Conservation (phyloP, 92 coral and sea anemone genomes). For the Pocillopora meandrina region DNA sequence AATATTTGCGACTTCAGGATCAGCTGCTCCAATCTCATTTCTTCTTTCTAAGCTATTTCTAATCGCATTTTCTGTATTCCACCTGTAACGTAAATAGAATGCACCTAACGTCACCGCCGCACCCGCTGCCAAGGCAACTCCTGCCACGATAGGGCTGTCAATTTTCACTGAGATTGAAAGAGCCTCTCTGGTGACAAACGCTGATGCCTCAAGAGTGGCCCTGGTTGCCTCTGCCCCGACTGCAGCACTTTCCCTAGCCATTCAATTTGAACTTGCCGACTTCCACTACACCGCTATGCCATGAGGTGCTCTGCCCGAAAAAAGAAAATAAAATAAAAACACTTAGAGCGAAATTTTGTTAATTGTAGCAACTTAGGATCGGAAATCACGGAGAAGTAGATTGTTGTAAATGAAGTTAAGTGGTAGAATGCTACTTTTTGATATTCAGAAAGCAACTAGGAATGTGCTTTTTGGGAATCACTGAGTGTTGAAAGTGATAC, state of each 20-base stretch:
- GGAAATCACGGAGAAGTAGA: too few relatives aligned
- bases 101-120: slow-evolving; percentile 28
- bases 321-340: too few relatives aligned
- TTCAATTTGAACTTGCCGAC: background rate
- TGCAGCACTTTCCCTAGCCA: slow-evolving; percentile 7
- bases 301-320: too few relatives aligned
- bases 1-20: slow-evolving; percentile 16
- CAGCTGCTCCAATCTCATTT: background rate
- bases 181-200: background rate
- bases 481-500: too few relatives aligned
- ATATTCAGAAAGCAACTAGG: too few relatives aligned
- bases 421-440: too few relatives aligned
- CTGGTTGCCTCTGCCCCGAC: background rate
- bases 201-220: slow-evolving; percentile 19
- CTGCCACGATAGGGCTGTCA: slow-evolving; percentile 24
- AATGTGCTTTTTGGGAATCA: too few relatives aligned
- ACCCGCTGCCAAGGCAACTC: background rate
- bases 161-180: slow-evolving; percentile 13
- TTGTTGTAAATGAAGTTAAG: too few relatives aligned
- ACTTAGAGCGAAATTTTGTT: too few relatives aligned
- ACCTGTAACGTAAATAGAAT: slow-evolving; percentile 15
- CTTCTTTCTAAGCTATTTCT: slow-evolving; percentile 22
- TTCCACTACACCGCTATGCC: too few relatives aligned
- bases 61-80: slow-evolving; percentile 5
- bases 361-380: too few relatives aligned